phyloP scores from a whole-genome alignment of 2,888 invertebrate species.

The Melieria picta region DNA sequence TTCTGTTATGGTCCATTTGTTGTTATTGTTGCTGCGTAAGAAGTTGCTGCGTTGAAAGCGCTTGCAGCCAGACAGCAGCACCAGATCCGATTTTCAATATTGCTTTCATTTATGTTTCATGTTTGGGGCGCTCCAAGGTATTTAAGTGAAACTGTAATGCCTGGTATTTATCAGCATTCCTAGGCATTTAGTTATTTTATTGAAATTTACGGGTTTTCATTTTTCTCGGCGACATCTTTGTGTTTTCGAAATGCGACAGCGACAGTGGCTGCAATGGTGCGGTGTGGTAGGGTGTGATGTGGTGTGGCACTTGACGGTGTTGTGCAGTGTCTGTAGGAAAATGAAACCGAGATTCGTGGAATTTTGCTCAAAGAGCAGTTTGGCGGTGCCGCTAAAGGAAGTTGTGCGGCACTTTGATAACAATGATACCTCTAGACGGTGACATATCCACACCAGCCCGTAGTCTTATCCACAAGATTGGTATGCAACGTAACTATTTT shows the following conservation, averaged over 20 bases:
- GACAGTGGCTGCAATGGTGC: no score
- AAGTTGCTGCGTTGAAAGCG: no score
- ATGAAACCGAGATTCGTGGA: constrained; percentile 52
- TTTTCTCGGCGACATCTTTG: constrained; percentile 29
- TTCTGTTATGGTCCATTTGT: constrained; percentile 31
- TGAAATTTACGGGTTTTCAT: constrained; percentile 44
- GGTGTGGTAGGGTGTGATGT: background rate
- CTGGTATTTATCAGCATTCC: constrained; percentile 41
- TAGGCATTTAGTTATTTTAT: constrained; percentile 45
- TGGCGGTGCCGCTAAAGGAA: constrained; percentile 16
- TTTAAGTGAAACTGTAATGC: constrained; percentile 16
- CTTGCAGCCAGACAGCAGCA: no score
- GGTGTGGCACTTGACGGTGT: constrained; percentile 21
- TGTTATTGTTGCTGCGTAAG: constrained; percentile 22
- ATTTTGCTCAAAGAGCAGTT: constrained; percentile 45
- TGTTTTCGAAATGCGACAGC: no score
- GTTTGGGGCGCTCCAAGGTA: background rate
- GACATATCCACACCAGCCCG: no score
- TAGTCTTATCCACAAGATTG: no score
- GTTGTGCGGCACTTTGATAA: constrained; percentile 4
- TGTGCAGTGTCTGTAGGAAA: background rate
- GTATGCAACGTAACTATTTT: constrained; percentile 43
- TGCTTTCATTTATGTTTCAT: no score
- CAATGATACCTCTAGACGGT: no score
- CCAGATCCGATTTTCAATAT: no score